phyloP scores from a whole-genome alignment of 2,888 invertebrate species.

The Aphidius colemani region DNA sequence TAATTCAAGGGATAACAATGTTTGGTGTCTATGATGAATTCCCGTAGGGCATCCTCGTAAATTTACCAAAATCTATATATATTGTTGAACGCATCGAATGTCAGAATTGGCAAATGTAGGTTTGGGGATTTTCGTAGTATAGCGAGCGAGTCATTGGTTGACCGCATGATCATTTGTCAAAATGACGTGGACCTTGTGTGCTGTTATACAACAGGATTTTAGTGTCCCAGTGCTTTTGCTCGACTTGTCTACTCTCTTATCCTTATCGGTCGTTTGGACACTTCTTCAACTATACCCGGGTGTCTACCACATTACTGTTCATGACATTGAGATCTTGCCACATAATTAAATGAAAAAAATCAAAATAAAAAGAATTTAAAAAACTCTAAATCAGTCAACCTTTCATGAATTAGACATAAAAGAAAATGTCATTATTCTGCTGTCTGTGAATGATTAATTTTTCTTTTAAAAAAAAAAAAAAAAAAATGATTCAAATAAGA shows the following conservation, averaged over 20 bases:
- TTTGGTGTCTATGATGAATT: conserved; percentile 34
- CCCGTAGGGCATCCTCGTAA: conserved; percentile 27
- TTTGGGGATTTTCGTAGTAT: too few species aligned
- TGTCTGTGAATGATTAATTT: too few species aligned
- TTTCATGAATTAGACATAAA: not conserved
- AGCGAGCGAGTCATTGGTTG: conserved; percentile 52
- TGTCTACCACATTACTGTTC: conserved; percentile 1
- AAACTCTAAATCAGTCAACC: not conserved
- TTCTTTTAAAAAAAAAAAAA: too few species aligned
- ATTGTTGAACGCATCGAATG: conserved; percentile 39
- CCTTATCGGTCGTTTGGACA: conserved; percentile 31
- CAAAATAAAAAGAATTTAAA: not conserved
- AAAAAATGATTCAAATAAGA: too few species aligned
- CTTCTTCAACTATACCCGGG: conserved; percentile 19
- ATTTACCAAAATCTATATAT: conserved; percentile 28
- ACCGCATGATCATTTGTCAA: conserved; percentile 56
- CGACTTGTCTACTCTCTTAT: conserved; percentile 27
- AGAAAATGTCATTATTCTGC: too few species aligned
- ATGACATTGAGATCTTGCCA: not conserved
- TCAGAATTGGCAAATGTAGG: conserved; percentile 42
- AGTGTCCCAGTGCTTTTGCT: conserved; percentile 20
- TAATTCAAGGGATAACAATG: conserved; percentile 26
- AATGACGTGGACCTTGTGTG: conserved; percentile 45
- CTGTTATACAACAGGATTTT: conserved; percentile 12
- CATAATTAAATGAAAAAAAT: not conserved